Conservation (phyloP, 1,140 invertebrate species). For the Cataglyphis hispanica region DNA sequence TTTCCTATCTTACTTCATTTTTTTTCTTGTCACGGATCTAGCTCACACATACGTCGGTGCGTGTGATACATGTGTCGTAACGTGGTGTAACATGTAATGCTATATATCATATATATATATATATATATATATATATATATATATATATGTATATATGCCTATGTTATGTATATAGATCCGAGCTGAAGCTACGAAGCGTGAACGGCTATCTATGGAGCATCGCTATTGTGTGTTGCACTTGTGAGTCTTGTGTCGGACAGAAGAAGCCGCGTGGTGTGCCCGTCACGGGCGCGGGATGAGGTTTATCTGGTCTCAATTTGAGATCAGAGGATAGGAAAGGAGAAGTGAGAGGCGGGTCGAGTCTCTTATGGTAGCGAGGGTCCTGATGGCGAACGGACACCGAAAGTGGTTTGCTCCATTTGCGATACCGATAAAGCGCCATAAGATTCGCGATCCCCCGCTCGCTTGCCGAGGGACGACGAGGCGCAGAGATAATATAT, state of each 20-base stretch:
- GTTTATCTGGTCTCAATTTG: conserved; percentile 43
- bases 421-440: conserved; percentile 20
- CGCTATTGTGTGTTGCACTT: conserved; percentile 82
- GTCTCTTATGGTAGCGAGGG: conserved; percentile 51
- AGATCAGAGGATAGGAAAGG: neutral
- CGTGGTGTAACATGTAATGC: conserved; percentile 59
- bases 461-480: neutral
- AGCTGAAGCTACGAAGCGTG: conserved; percentile 83
- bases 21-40: conserved; percentile 41
- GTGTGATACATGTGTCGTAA: conserved; percentile 55
- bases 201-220: conserved; percentile 83
- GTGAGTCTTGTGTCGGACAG: conserved; percentile 78
- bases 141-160: conserved; percentile 61
- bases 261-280: conserved; percentile 70
- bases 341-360: conserved; percentile 31
- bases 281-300: conserved; percentile 59
- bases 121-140: conserved; percentile 56
- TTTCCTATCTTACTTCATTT: conserved; percentile 13
- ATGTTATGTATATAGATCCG: conserved; percentile 72
- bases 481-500: conserved; percentile 6
- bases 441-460: conserved; percentile 5
- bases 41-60: conserved; percentile 58
- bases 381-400: conserved; percentile 52
- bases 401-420: conserved; percentile 59
- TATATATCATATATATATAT: conserved; percentile 54